phyloP scores from a whole-genome alignment of 2,888 invertebrate genomes.

The Pedicia rivosa region DNA sequence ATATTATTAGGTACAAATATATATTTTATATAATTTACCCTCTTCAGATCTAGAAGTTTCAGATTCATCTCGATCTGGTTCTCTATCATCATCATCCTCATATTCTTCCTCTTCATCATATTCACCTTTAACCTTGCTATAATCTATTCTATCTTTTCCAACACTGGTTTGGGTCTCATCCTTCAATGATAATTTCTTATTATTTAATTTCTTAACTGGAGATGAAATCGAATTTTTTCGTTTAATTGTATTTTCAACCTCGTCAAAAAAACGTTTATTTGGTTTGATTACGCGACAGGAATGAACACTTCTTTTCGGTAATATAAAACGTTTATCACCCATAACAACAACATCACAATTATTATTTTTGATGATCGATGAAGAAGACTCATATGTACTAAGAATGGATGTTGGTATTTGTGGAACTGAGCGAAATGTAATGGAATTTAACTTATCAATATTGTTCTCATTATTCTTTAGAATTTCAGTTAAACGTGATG shows the following conservation, averaged over 20 bases:
- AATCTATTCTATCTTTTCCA: not conserved
- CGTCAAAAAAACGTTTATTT: conserved; percentile 67
- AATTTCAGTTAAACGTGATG: conserved; percentile 44
- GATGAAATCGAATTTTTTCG: too few relatives aligned
- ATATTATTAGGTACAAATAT: too few relatives aligned
- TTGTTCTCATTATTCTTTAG: conserved; percentile 38
- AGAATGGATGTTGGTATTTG: not conserved
- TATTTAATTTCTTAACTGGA: conserved; percentile 1
- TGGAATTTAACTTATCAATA: conserved; percentile 30
- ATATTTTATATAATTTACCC: too few relatives aligned
- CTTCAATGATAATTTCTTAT: too few relatives aligned
- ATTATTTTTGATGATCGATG: too few relatives aligned
- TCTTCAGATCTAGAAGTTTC: conserved; percentile 11
- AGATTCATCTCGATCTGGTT: conserved; percentile 3
- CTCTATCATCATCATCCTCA: conserved; percentile 14
- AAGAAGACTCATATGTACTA: too few relatives aligned
- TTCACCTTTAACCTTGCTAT: conserved; percentile 1
- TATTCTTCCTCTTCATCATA: conserved; percentile 16
- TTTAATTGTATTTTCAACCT: conserved; percentile 30
- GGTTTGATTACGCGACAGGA: conserved; percentile 79
- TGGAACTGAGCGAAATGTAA: conserved; percentile 22
- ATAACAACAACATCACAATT: too few relatives aligned
- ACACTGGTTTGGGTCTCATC: not conserved
- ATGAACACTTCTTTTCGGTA: conserved; percentile 67
- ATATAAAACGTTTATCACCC: conserved; percentile 39